phyloP scores from a whole-genome alignment of 2,797 vertebrate species.

The Anomalospiza imberbis region DNA sequence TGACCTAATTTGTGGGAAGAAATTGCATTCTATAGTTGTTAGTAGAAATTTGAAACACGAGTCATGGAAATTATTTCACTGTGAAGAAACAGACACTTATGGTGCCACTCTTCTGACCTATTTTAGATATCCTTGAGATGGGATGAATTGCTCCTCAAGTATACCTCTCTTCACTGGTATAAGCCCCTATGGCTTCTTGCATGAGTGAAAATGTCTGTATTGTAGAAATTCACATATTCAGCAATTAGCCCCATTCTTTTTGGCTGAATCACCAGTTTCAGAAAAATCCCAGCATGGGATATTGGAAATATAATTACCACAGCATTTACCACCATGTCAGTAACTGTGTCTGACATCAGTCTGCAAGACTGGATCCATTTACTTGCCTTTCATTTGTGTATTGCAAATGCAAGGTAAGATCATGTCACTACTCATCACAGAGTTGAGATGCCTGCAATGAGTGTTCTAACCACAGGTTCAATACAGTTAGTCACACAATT shows the following conservation, averaged over 20 bases:
- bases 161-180: neutral
- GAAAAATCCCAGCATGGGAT: neutral
- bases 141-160: neutral
- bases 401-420: conserved; percentile 6
- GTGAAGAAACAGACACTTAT: neutral
- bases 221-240: neutral
- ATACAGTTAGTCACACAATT: conserved; percentile 31
- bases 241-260: neutral
- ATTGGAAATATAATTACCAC: neutral
- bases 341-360: neutral
- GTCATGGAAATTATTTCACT: neutral
- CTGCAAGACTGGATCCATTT: neutral
- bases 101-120: neutral
- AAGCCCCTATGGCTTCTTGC: neutral
- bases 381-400: neutral
- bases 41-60: neutral
- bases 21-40: neutral
- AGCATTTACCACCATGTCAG: neutral
- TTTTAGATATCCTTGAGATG: neutral
- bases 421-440: neutral
- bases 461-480: conserved; percentile 22
- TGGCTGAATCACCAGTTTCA: neutral
- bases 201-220: neutral
- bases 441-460: neutral
- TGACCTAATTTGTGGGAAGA: neutral